These are phyloP conservation scores for Coecobrya sp. DNA, from an alignment of 2,888 invertebrate species.

Conservation along the genomic window DNA sequence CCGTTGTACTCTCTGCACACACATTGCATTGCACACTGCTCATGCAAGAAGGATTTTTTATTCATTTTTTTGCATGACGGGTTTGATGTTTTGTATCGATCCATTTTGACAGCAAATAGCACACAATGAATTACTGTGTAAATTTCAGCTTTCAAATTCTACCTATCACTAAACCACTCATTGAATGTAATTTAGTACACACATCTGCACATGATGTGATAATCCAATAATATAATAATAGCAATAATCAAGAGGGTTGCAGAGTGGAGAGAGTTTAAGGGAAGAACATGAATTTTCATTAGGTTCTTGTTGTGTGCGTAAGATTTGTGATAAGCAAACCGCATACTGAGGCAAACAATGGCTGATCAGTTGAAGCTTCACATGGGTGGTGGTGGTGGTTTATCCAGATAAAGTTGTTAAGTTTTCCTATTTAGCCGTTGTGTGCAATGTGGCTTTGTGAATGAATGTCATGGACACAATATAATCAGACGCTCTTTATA, in stretches of 20 bases:
- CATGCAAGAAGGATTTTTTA: constrained; percentile 7
- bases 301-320: constrained; percentile 8
- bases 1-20: not conserved
- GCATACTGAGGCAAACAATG: constrained; percentile 66
- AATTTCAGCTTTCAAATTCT: not conserved
- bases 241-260: not conserved
- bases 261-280: not conserved
- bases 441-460: constrained; percentile 12
- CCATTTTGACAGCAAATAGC: constrained; percentile 20
- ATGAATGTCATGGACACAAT: constrained; percentile 3
- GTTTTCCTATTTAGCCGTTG: not conserved
- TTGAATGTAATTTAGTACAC: not conserved
- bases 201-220: not conserved
- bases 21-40: not conserved
- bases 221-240: not conserved
- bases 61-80: constrained; percentile 39
- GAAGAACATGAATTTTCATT: not conserved
- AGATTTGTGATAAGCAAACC: constrained; percentile 38
- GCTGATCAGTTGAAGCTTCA: constrained; percentile 34
- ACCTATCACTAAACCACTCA: not conserved
- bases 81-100: constrained; percentile 18
- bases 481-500: not conserved
- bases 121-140: constrained; percentile 14
- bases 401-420: constrained; percentile 74
- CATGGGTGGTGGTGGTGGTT: constrained; percentile 40